phyloP scores from a whole-genome alignment of 1,140 invertebrate genomes.

The Apis florea region DNA sequence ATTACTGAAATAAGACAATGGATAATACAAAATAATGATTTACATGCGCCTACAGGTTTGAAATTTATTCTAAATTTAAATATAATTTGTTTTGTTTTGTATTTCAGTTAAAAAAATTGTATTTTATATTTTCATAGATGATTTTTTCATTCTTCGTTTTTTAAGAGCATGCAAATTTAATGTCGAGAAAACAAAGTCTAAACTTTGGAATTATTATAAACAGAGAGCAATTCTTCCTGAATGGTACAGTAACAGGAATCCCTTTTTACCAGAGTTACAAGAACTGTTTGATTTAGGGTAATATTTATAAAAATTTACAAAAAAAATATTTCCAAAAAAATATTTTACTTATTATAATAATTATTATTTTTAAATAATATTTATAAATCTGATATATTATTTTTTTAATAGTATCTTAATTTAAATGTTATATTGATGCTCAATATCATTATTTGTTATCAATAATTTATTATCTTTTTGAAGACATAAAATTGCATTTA shows the following conservation, averaged over 20 bases:
- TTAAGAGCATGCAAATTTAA: conserved; percentile 84
- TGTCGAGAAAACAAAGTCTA: conserved; percentile 81
- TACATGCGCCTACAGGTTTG: conserved; percentile 63
- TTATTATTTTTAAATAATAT: neutral
- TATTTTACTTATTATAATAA: neutral
- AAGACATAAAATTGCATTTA: neutral
- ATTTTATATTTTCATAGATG: conserved; percentile 71
- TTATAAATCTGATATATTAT: neutral
- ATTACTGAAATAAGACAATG: conserved; percentile 70
- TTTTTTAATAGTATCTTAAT: too few relatives aligned
- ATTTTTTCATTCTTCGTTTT: conserved; percentile 83
- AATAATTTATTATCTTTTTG: too few relatives aligned
- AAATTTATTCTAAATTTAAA: neutral
- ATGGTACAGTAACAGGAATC: conserved; percentile 84
- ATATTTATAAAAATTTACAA: conserved; percentile 6
- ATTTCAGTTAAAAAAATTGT: too few relatives aligned
- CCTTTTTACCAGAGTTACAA: conserved; percentile 80
- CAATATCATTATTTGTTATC: neutral
- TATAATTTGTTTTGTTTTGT: neutral
- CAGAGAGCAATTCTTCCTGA: conserved; percentile 80
- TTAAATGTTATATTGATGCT: neutral
- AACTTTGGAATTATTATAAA: conserved; percentile 82
- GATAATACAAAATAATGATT: conserved; percentile 61
- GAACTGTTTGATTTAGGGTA: conserved; percentile 82
- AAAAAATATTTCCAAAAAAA: neutral